Evolutionary conservation across 2,888 invertebrate genomes (phyloP).

Genomic region (Eupeodes luniger): DNA sequence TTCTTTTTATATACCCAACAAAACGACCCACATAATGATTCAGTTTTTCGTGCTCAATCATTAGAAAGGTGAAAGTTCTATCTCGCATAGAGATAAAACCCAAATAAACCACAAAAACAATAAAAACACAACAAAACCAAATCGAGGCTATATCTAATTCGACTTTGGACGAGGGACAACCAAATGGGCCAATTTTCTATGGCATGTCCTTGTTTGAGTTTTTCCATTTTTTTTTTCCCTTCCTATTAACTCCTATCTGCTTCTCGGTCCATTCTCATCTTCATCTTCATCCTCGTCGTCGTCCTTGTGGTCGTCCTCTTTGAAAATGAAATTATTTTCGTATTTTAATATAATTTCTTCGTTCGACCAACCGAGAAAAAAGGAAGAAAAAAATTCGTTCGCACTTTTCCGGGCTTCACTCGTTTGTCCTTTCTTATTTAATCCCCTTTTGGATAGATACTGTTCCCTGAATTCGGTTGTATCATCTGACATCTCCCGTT

Average conservation of each 20-base stretch:
- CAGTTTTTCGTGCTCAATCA: constrained; percentile 46
- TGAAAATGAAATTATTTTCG: constrained; percentile 64
- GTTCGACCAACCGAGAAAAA: constrained; percentile 10
- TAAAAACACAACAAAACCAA: neutral
- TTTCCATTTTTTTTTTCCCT: no score
- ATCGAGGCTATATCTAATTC: neutral
- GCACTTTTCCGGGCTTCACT: constrained; percentile 17
- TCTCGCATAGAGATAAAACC: constrained; percentile 32
- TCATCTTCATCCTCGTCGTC: neutral
- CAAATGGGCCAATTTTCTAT: neutral
- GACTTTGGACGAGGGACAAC: neutral
- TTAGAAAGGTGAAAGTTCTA: constrained; percentile 70
- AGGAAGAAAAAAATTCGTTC: constrained; percentile 4
- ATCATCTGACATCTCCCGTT: constrained; percentile 54
- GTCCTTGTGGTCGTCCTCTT: constrained; percentile 33
- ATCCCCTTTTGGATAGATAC: constrained; percentile 3
- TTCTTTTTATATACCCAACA: neutral
- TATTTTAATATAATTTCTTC: constrained; percentile 64
- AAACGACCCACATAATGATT: constrained; percentile 25
- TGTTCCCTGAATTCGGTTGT: constrained; percentile 22
- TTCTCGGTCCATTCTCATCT: neutral
- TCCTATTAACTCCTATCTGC: no score
- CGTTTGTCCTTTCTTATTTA: constrained; percentile 57
- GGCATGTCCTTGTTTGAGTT: neutral
- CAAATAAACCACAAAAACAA: constrained; percentile 14